phyloP scores from a whole-genome alignment of 2,113 vertebrate species.

The cattle (Bos taurus) region ARS-UCD2.0 NC_037343.1:35756501-35757000 shows the following conservation, averaged over 20 bases:
- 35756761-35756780: background rate
- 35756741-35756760: background rate
- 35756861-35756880: background rate
- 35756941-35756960: background rate
- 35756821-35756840: rapidly evolving
- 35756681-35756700: background rate
- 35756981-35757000: background rate
- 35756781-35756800: background rate
- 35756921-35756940: background rate
- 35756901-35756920: background rate
- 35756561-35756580: background rate
- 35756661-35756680: background rate
- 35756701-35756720: background rate
- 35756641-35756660: background rate
- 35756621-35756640: background rate
- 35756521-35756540: background rate
- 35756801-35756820: background rate
- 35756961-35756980: background rate
- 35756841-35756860: background rate
- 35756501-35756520: background rate
- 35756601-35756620: background rate
- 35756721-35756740: background rate
- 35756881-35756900: background rate
- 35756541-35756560: background rate
- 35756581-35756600: background rate